Evolutionary conservation across 35 echinoderm and acorn worm genomes (phyloP).

Genomic region (Apostichopus japonicus): DNA sequence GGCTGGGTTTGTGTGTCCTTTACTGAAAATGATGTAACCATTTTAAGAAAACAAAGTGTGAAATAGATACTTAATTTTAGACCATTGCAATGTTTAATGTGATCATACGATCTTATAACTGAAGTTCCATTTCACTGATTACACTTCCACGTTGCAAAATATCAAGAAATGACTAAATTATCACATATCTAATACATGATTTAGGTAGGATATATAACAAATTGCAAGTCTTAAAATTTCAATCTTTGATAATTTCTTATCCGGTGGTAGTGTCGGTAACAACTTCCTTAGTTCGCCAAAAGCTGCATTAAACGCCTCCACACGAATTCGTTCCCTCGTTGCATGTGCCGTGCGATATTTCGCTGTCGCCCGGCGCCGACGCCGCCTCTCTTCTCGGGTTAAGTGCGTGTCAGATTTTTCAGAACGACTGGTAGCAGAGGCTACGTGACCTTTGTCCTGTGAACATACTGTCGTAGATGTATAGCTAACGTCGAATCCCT

Average conservation of each 20-base stretch:
- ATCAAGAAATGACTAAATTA: no score
- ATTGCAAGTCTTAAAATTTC: slow-evolving; percentile 93
- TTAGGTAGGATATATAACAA: slow-evolving; percentile 97
- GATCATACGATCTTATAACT: no score
- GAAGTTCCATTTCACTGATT: no score
- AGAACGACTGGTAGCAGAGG: slow-evolving; percentile 14
- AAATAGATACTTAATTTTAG: no score
- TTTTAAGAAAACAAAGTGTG: no score
- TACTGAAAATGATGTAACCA: no score
- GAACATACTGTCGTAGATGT: not conserved
- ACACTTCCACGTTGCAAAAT: no score
- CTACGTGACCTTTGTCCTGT: not conserved
- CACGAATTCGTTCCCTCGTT: slow-evolving; percentile 84
- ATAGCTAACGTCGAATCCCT: slow-evolving; percentile 2
- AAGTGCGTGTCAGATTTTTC: slow-evolving; percentile 70
- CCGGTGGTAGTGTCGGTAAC: slow-evolving; percentile 87
- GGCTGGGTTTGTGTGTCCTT: no score
- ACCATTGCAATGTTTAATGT: no score
- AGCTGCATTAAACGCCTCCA: slow-evolving; percentile 94
- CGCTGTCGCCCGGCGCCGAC: slow-evolving; percentile 81
- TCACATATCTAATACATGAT: slow-evolving; percentile 90
- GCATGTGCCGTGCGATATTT: slow-evolving; percentile 97
- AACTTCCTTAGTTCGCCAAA: slow-evolving; percentile 86
- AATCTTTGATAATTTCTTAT: slow-evolving; percentile 96
- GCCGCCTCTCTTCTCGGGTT: slow-evolving; percentile 79